phyloP scores from a whole-genome alignment of 2,888 invertebrate genomes.

The Platycheirus rosarum region DNA sequence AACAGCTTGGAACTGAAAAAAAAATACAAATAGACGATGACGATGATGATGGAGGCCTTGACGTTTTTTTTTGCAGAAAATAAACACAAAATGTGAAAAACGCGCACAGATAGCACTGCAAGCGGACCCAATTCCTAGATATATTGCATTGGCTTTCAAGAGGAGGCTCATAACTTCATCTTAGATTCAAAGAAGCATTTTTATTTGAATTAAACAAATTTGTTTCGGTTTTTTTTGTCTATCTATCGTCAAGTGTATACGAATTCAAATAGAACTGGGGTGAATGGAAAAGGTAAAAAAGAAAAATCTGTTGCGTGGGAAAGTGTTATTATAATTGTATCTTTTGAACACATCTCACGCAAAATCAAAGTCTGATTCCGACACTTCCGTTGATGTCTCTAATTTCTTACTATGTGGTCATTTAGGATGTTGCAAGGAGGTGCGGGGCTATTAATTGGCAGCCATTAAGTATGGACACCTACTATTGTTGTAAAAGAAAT shows the following conservation, averaged over 20 bases:
- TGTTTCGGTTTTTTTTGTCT: not conserved
- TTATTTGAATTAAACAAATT: not conserved
- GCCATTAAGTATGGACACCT: slow-evolving; percentile 9
- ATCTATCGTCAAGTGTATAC: slow-evolving; percentile 15
- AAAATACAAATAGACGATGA: slow-evolving; percentile 1
- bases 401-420: not conserved
- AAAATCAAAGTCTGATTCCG: slow-evolving; percentile 21
- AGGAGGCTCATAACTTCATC: slow-evolving; percentile 31
- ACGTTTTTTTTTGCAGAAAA: not conserved
- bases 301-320: slow-evolving; percentile 58
- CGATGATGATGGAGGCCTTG: slow-evolving; percentile 8
- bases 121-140: slow-evolving; percentile 40
- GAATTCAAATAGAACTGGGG: slow-evolving; percentile 18
- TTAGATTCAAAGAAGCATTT: slow-evolving; percentile 12
- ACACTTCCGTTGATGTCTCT: slow-evolving; percentile 18
- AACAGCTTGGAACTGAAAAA: slow-evolving; percentile 7
- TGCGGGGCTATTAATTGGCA: slow-evolving; percentile 7
- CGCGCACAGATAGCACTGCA: slow-evolving; percentile 45
- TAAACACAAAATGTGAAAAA: not conserved
- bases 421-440: not conserved
- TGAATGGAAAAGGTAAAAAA: slow-evolving; percentile 6
- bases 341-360: slow-evolving; percentile 5
- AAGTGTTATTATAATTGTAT: slow-evolving; percentile 28
- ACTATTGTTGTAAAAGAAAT: not conserved
- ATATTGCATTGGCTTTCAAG: slow-evolving; percentile 53